A percentile compares a stretch with the other conserved stretches of the same genome.
phyloP scores from a whole-genome alignment of 2,888 invertebrate genomes.

The Stomorhina lunata region DNA sequence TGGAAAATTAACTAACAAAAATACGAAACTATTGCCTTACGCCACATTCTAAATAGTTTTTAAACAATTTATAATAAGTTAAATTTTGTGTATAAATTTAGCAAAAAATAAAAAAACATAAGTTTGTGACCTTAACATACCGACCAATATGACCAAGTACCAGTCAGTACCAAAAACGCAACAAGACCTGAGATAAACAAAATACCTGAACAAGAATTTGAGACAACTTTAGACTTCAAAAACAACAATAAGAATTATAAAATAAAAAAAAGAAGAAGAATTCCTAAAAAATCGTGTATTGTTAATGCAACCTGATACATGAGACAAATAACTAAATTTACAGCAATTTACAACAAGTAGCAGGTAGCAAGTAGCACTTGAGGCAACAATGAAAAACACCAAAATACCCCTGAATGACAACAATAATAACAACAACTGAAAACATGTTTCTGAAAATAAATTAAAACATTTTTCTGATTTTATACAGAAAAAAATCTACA shows the following conservation, averaged over 20 bases:
- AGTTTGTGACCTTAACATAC: slow-evolving; percentile 64
- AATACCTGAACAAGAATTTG: slow-evolving; percentile 41
- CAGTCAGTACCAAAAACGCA: slow-evolving; percentile 7
- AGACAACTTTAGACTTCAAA: too few species aligned
- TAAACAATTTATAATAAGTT: slow-evolving; percentile 1
- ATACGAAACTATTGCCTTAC: background rate
- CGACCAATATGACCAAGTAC: slow-evolving; percentile 57
- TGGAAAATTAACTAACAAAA: too few species aligned
- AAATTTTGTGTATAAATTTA: background rate
- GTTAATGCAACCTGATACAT: slow-evolving; percentile 62
- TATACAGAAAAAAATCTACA: too few species aligned
- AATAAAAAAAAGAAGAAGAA: slow-evolving; percentile 16
- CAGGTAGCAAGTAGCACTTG: too few species aligned
- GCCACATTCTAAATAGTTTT: slow-evolving; percentile 19
- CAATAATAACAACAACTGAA: too few species aligned
- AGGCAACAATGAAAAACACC: slow-evolving; percentile 20
- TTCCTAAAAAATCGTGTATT: slow-evolving; percentile 1
- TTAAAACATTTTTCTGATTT: too few species aligned
- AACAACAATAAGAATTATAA: slow-evolving; percentile 14
- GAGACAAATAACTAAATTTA: slow-evolving; percentile 61
- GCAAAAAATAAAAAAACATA: slow-evolving; percentile 5
- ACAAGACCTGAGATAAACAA: slow-evolving; percentile 30
- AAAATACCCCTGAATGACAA: background rate
- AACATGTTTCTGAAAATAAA: too few species aligned
- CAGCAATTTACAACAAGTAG: too few species aligned